A percentile compares a stretch with the other conserved stretches of the same genome.
These are phyloP conservation scores for Smittia sp. DNA, from an alignment of 2,888 invertebrate species.

Conservation along the genomic window DNA sequence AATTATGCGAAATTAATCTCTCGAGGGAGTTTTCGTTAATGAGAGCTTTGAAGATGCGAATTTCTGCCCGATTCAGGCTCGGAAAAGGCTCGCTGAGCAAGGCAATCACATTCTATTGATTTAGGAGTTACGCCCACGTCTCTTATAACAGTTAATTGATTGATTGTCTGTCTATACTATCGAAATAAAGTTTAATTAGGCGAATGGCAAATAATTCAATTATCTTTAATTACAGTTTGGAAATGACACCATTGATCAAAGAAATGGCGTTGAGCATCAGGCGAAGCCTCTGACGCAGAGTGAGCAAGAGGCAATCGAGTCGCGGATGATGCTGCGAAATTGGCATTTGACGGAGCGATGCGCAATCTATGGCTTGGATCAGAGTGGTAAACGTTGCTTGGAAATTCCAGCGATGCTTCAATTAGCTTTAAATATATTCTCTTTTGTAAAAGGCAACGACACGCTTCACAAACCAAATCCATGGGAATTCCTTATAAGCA, in stretches of 20 bases:
- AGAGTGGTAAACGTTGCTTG: conserved; percentile 47
- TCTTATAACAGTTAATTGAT: background rate
- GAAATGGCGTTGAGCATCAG: background rate
- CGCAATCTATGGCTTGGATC: conserved; percentile 51
- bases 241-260: conserved; percentile 31
- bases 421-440: background rate
- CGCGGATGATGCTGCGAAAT: conserved; percentile 52
- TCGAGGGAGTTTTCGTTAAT: background rate
- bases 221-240: conserved; percentile 25
- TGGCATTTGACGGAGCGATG: conserved; percentile 52
- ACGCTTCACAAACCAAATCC: conserved; percentile 66
- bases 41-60: background rate
- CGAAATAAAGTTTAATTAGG: background rate
- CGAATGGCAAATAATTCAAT: background rate
- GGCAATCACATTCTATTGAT: background rate
- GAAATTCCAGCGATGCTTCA: background rate
- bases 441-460: conserved; percentile 49
- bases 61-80: background rate
- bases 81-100: background rate
- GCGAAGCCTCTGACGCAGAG: conserved; percentile 48
- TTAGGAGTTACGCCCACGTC: too few species aligned
- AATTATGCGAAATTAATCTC: conserved; percentile 25
- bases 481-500: conserved; percentile 81
- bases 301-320: conserved; percentile 52
- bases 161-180: background rate